Base-by-base conservation (phyloP, 35 echinoderm and acorn worm species). In the Acanthaster planci region DNA sequence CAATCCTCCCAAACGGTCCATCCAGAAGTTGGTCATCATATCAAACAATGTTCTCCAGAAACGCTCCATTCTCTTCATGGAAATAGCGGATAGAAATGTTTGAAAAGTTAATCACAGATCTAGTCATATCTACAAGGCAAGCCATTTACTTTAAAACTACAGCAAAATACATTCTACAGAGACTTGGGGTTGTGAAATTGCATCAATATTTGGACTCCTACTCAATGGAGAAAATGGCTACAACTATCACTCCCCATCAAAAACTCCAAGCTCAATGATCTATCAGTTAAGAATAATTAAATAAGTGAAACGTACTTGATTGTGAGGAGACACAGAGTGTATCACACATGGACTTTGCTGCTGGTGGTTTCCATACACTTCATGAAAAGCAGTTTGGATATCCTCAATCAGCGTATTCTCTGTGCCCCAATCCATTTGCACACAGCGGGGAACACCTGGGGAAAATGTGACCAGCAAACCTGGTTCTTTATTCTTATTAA, bases 321-420 rank as follows among this genome's bases (percentile, higher is more conserved):
- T 56, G 53, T 56, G 53, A 56, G 53, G 53, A 56, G 53, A 56
- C 14, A n/a, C 53, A 17, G 53, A 56, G 22, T 56, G 22, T n/a
- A 56, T 56, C 53, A 56, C 53, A 56, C 53, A 56, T 14, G 53
- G 53, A 3, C 53, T n/a, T n/a, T n/a, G n/a, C n/a, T 56, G 53
- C 22, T 56, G 53, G 53, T 56, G 14, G 2, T 14, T n/a, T 14
- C 14, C 14, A 56, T 56, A 56, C 53, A 17, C 53, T n/a, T 56
- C 53, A 56, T 56, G 53, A 56, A 56, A 56, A 17, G 53, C 53
- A 56, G 53, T 56, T 56, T 56, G 53, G 22, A 56, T 56, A 56
- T 56, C 53, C 53, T 14, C 53, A 56, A 56, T 56, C 14, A 14
- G 53, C 22, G 53, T 56, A 56, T 56, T 56, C 53, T 56, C 53